Evolutionary conservation across 1,140 invertebrate species (phyloP), one percentile per base, ranked within the genome.

Genomic region (Drosophila paulistorum): DNA sequence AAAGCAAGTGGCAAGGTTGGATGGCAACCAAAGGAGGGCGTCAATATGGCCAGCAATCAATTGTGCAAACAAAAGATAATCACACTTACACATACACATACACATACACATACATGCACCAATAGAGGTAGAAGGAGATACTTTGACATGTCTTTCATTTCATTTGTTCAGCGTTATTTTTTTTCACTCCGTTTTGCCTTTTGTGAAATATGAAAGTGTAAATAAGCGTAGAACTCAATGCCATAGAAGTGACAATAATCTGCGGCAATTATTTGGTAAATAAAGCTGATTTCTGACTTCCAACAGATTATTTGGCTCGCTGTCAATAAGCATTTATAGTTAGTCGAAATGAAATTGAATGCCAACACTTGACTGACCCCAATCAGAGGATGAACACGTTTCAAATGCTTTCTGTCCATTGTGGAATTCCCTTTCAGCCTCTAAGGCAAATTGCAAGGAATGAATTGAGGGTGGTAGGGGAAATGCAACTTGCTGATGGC

Each of bases 1-100:
- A 86, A 73, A 64, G 76, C 30, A 51, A 71, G 33, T 35, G 54
- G n/a, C 60, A 59, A 30, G 60, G 62, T n/a, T 37, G 17, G 23
- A 4, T 17, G 69, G 30, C 6, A 7, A 30, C 30, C 6, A 30
- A 30, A 30, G 30, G 61, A 23, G 48, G 35, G 61, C 51, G 61
- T 64, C 71, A 17, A 79, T 68, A 64, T 66, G 68, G 61, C 68
- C 61, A 70, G 66, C 82, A 86, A 86, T 86, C 82, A 86, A 81
- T 81, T 86, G 82, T 64, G 71, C 81, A 86, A 85, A 86, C 79
- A 81, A 85, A 76, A 61, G 65, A 35, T 62, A 62, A 14, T 48
- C 65, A 48, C 65, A 70, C 61, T 42, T 63, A 65, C 33, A 26
- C 33, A 54, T 1, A n/a, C n/a, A n/a, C n/a, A n/a, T n/a, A n/a